Evolutionary conservation across 2,888 invertebrate genomes (phyloP), one percentile per base, ranked within the genome.

Genomic region (Allophyes oxyacanthae): DNA sequence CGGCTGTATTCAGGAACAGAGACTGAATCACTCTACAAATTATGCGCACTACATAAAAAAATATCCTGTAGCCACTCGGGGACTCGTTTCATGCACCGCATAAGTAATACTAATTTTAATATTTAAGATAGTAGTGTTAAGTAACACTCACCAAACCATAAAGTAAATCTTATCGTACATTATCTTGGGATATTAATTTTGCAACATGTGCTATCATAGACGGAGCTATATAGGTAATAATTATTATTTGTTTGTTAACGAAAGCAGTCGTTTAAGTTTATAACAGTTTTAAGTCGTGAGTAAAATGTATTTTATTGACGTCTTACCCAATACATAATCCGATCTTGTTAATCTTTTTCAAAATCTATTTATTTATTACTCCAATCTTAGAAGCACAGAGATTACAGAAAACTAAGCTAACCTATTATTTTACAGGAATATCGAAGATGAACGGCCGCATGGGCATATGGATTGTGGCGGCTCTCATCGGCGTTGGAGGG

Each of bases 171-270:
- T 81, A 81, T 81, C 81, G 13, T 4, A 42, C 45, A 44, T 59
- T 78, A 79, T 78, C 78, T 70, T 38, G 25, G 33, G 51, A 65
- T 58, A 74, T 72, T 72, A 72, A 65, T 74, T 75, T 65, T 52
- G 57, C 40, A 50, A 44, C 34, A 51, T 15, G 20, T 56, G 50
- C 55, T 59, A 72, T 72, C 64, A 53, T 32, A 49, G 38, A 37
- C 33, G 43, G 33, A 25, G 43, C 42, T 64, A 58, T 51, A 59
- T 68, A 43, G 46, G n/a, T 33, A 55, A 13, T 15, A 51, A 55
- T 60, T 55, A 57, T 37, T 60, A 59, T 43, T 44, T 57, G 32
- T 57, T 25, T 36, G 34, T 37, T 49, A 37, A 13, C 13, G 51
- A 59, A 44, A 46, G 40, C 32, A 64, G 56, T 55, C 54, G 56